Conservation (phyloP, 2,113 vertebrate genomes). For the Rhinolophus sinicus region DNA sequence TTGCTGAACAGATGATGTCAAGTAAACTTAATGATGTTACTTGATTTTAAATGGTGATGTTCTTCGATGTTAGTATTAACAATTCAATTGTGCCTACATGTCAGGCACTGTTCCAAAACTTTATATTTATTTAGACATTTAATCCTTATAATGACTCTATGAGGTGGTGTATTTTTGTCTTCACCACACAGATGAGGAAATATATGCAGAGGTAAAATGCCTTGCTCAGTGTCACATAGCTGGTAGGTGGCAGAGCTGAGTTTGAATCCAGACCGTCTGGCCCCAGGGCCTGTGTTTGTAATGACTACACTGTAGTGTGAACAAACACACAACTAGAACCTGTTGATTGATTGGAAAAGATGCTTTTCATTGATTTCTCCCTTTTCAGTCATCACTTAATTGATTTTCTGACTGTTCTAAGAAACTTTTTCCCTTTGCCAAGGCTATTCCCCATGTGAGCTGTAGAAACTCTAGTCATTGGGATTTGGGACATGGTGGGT, state of each 20-base stretch:
- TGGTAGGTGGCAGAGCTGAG: neutral
- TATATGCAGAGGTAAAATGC: neutral
- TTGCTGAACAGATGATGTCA: neutral
- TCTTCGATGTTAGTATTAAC: neutral
- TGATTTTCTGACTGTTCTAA: neutral
- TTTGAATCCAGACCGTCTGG: neutral
- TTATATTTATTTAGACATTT: neutral
- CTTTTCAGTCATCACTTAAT: neutral
- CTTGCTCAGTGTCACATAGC: neutral
- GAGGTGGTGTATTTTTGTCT: neutral
- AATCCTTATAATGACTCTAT: neutral
- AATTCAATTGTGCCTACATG: neutral
- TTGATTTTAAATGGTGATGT: neutral
- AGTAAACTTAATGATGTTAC: neutral
- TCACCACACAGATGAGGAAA: neutral
- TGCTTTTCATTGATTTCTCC: neutral
- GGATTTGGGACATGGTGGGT: neutral
- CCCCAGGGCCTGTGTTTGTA: too few species aligned
- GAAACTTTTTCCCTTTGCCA: neutral
- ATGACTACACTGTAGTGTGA: neutral
- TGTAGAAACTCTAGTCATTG: neutral
- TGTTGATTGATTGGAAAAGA: neutral
- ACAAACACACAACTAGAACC: neutral
- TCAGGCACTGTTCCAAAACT: neutral
- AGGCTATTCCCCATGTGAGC: neutral